These are phyloP conservation scores for Tapera naevia DNA, from an alignment of 2,797 vertebrate genomes.

Conservation along the genomic window DNA sequence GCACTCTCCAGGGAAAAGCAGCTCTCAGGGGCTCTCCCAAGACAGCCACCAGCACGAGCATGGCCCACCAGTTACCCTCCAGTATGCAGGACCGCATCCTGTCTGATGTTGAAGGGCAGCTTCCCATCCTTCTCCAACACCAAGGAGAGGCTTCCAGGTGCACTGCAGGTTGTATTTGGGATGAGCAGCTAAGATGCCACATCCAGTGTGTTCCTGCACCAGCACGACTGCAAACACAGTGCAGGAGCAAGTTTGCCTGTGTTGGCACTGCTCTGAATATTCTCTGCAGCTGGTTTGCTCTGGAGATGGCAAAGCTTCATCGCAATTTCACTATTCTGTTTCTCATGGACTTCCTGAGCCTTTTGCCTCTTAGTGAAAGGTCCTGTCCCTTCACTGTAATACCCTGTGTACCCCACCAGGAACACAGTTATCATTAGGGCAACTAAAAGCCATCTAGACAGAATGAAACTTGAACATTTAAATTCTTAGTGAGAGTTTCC, in stretches of 20 bases:
- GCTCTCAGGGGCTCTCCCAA: not conserved
- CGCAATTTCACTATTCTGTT: not conserved
- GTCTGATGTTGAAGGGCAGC: not conserved
- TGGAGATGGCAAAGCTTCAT: conserved; percentile 32
- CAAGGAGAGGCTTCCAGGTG: not conserved
- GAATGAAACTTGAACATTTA: not conserved
- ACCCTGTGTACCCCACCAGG: not conserved
- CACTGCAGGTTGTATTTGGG: not conserved
- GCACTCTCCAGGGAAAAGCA: not conserved
- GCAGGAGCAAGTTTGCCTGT: not conserved
- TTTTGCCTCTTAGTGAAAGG: not conserved
- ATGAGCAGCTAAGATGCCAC: not conserved
- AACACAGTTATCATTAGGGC: not conserved
- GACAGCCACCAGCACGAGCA: not conserved
- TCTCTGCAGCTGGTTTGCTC: not conserved
- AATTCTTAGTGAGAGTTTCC: not conserved
- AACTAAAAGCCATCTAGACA: not conserved
- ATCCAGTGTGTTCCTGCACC: not conserved
- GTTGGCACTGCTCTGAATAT: not conserved
- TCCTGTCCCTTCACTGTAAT: not conserved
- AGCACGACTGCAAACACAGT: not conserved
- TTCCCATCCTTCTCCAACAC: fast-evolving
- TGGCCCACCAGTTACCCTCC: not conserved
- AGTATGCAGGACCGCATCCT: not conserved
- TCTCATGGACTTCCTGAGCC: not conserved